Base-by-base conservation (phyloP, 2,113 vertebrate genomes). In the Brachyhypopomus gauderio region DNA sequence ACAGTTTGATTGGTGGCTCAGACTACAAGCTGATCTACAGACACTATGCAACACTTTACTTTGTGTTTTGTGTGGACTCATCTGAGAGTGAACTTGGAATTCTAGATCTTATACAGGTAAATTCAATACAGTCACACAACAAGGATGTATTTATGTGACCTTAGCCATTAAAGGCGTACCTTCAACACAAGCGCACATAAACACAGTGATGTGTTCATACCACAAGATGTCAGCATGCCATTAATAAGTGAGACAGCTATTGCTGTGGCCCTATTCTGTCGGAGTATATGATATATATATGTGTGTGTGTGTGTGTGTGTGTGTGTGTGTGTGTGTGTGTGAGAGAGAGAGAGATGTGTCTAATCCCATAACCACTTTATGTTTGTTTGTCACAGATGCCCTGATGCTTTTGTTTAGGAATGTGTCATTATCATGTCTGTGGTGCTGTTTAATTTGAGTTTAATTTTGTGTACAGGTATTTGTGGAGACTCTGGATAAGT, bases 401-500 rank as follows among this genome's bases (percentile, higher is more conserved):
- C 41, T 45, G 41, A 45, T 8, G 41, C 41, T 45, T 11, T 11
- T 45, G 41, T 45, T 45, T 6, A 6, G 5, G 41, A 8, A 11
- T 45, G 41, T 45, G 41, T 45, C 41, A 11, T 8, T 45, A 11
- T 41, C 3, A 5, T 22, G 81, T 36, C 23, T 27, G 64, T 59
- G 0, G 14, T 7, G 72, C 59, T 7, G 41, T 45, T 45, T 11
- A 45, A 11, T 11, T 45, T 6, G 1, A 11, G 41, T 52, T 56
- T n/a, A n/a, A n/a, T 85, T 36, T 77, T 67, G 55, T 79, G 59
- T 82, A 19, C 86, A 98, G 97, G 97, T 98, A 78, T 98, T 98
- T 83, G 96, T 98, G 91, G 97, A 98, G 89, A 98, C 97, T 0
- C 87, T 98, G 91, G 96, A 98, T 88, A 98, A 98, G 87, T 97